Percentiles rank a stretch among this genome's conserved stretches.
phyloP scores from a whole-genome alignment of 2,113 vertebrate species.

The Scytalopus superciliaris region DNA sequence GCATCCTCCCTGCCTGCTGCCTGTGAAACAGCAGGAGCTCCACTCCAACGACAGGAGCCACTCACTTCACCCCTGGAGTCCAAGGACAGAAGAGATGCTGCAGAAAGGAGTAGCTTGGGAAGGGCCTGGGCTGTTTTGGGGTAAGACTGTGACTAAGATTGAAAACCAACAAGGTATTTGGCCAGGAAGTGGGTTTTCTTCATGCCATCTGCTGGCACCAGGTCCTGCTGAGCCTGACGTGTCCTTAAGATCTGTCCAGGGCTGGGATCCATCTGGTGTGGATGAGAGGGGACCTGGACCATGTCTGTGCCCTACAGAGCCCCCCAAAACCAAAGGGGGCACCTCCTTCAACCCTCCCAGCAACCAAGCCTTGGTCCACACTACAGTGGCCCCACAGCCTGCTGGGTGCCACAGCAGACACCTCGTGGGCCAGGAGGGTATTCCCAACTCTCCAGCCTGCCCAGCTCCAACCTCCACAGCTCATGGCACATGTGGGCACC shows the following conservation, averaged over 20 bases:
- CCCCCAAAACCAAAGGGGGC: background rate
- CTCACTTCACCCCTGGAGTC: background rate
- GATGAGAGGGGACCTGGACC: background rate
- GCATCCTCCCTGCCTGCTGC: background rate
- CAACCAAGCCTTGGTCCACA: background rate
- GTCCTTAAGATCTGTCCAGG: background rate
- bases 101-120: background rate
- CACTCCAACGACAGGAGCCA: background rate
- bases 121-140: background rate
- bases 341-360: background rate
- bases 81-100: background rate
- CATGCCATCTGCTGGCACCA: background rate
- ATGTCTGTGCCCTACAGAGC: background rate
- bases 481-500: fast-evolving
- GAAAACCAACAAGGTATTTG: background rate
- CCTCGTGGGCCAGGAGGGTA: background rate
- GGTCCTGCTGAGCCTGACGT: conserved; percentile 14
- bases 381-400: background rate
- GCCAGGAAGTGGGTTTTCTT: background rate
- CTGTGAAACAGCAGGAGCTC: background rate
- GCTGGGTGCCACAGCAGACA: background rate
- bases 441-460: background rate
- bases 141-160: background rate
- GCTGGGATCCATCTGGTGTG: background rate
- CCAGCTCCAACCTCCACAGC: background rate